Evolutionary conservation across 2,888 invertebrate species (phyloP), one percentile per base, ranked within the genome.

Genomic region (Netelia melanura): DNA sequence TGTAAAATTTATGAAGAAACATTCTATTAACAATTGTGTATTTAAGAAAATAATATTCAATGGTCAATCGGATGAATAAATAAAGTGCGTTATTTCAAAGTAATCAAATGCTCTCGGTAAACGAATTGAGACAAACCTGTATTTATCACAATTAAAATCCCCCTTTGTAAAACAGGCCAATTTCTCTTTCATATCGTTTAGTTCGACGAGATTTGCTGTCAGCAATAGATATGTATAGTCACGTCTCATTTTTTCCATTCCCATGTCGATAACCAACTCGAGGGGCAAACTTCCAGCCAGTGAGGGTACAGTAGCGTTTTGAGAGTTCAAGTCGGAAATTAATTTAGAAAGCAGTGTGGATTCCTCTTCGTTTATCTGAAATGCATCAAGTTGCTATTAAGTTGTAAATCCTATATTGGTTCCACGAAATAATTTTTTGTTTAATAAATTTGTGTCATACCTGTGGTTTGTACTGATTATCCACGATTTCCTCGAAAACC

Each of bases 191-290:
- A 90, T 79, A 54, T 90, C 88, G 17, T 88, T 80, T 2, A 87
- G 23, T 38, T 91, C 88, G 25, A 86, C 72, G 23, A 93, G 84
- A 85, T 88, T 88, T 21, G 89, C 85, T 72, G 87, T 89, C 44
- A 87, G 72, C 38, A 93, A 83, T 67, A 92, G 85, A 17, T 91
- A 90, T 38, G 83, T 87, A 30, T 92, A 93, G 83, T 93, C 92
- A 58, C 89, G 89, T 11, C 75, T 87, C 54, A 93, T 85, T 86
- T 93, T 93, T 70, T 91, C 89, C 38, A 93, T 87, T 74, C 92
- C 93, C 80, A 91, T 89, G 62, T 93, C 92, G 30, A 92, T 85
- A 0, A 91, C 78, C 62, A 91, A 86, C 87, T 93, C 91, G 74
- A 93, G 86, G 1, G 92, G 90, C 61, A 91, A 83, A 86, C 89